Percentiles rank a stretch among this genome's conserved stretches.
phyloP scores from a whole-genome alignment of 2,113 vertebrate species.

The Cnemophilus loriae region DNA sequence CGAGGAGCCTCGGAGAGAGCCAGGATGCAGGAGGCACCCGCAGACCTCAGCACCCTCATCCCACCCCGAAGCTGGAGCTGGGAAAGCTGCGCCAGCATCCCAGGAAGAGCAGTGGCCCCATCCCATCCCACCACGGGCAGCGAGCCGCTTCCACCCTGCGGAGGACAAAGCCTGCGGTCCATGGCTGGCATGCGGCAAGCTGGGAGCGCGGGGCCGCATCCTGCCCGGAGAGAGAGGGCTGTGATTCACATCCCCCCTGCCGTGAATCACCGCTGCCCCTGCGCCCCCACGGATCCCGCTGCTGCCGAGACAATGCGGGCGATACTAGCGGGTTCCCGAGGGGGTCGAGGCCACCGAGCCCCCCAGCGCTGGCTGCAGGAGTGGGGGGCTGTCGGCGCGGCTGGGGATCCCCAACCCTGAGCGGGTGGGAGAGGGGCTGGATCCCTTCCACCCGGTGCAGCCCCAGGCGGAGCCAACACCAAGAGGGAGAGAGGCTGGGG shows the following conservation, averaged over 20 bases:
- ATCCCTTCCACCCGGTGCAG: background rate
- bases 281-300: background rate
- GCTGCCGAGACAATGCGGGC: background rate
- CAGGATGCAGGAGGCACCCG: background rate
- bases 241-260: slow-evolving; percentile 36
- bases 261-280: slow-evolving; percentile 23
- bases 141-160: background rate
- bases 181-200: background rate
- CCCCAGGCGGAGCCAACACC: background rate
- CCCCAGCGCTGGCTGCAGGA: background rate
- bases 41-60: background rate
- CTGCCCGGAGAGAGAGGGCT: background rate
- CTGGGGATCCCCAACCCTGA: background rate
- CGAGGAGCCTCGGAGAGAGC: background rate
- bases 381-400: background rate
- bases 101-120: background rate
- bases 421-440: background rate
- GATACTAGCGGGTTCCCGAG: background rate
- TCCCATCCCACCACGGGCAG: background rate
- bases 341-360: background rate
- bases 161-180: slow-evolving; percentile 59
- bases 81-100: background rate
- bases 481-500: background rate
- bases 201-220: slow-evolving; percentile 30
- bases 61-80: background rate